These are phyloP conservation scores for roundworm (Caenorhabditis elegans) DNA, from an alignment of 1,140 invertebrate species.

Conservation along the genomic window DNA sequence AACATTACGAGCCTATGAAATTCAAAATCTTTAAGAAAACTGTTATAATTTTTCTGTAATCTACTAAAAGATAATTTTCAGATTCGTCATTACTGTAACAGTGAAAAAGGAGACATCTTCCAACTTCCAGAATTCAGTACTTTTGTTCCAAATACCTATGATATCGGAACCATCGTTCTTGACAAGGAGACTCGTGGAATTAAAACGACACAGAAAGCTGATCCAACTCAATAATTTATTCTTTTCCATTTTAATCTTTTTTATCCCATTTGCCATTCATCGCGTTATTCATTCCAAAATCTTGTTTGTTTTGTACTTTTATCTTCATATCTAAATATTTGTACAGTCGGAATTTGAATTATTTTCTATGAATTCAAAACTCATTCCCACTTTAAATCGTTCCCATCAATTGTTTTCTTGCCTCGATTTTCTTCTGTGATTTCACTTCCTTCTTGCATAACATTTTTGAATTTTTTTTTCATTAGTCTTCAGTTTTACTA, in stretches of 20 bases:
- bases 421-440: neutral
- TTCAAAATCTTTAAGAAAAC: too few relatives aligned
- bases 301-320: neutral
- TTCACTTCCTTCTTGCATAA: neutral
- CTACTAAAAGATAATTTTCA: too few relatives aligned
- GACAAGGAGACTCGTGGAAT: conserved; percentile 41
- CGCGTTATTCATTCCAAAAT: neutral
- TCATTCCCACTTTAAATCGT: neutral
- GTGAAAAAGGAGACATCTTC: conserved; percentile 54
- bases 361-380: neutral
- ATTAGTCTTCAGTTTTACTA: neutral
- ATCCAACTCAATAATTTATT: conserved; percentile 22
- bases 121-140: conserved; percentile 50
- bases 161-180: conserved; percentile 57
- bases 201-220: conserved; percentile 19
- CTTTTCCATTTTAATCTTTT: neutral
- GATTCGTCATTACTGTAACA: conserved; percentile 62
- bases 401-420: neutral
- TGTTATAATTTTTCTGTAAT: too few relatives aligned
- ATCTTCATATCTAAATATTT: conserved; percentile 10
- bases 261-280: neutral
- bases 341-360: neutral
- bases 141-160: conserved; percentile 64
- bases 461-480: neutral
- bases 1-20: too few relatives aligned